These are phyloP conservation scores for Liopterus haemorrhoidalis DNA, from an alignment of 2,888 invertebrate genomes.

Conservation along the genomic window DNA sequence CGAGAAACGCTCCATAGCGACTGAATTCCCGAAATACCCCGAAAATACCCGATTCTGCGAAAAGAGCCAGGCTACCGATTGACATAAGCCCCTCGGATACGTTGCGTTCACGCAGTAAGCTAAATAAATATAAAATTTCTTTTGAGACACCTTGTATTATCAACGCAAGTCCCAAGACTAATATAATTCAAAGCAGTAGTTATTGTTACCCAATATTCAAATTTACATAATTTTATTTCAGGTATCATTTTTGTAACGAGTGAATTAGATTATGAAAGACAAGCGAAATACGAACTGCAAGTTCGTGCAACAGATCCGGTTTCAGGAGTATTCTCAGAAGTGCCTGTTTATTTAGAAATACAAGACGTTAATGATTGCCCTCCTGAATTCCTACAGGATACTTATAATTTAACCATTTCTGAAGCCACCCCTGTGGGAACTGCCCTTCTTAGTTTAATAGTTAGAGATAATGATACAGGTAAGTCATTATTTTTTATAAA, in stretches of 20 bases:
- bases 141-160: too few species aligned
- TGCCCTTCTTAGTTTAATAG: conserved; percentile 61
- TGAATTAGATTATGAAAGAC: conserved; percentile 80
- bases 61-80: too few species aligned
- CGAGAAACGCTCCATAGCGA: too few species aligned
- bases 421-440: conserved; percentile 77
- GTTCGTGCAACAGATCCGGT: conserved; percentile 87
- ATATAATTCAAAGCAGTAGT: not conserved
- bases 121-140: too few species aligned
- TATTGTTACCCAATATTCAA: conserved; percentile 24
- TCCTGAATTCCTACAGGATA: conserved; percentile 71
- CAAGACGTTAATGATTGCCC: conserved; percentile 88
- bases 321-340: conserved; percentile 82
- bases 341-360: conserved; percentile 71
- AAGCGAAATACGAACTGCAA: conserved; percentile 68
- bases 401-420: conserved; percentile 72
- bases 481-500: conserved; percentile 37
- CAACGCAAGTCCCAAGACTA: conserved; percentile 3
- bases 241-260: conserved; percentile 83
- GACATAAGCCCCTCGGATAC: too few species aligned
- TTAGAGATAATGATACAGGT: conserved; percentile 74
- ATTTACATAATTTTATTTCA: conserved; percentile 49
- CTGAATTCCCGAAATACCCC: conserved; percentile 8
- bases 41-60: too few species aligned
- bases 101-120: too few species aligned